Evolutionary conservation across 1,140 invertebrate genomes (phyloP), one percentile per base, ranked within the genome.

Genomic region (Cydia strobilella): DNA sequence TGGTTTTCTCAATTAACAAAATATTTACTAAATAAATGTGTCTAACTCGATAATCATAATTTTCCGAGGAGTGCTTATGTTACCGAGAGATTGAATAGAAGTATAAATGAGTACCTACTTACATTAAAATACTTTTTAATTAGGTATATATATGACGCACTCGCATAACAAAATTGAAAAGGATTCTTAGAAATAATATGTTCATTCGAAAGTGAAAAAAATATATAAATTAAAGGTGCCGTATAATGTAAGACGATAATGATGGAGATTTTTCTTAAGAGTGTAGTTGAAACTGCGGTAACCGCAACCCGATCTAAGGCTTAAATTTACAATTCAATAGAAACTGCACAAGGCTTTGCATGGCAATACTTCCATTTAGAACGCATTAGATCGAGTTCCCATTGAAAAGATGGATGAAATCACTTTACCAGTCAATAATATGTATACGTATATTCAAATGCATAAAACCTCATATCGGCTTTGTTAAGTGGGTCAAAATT

Each of bases 311-410:
- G 74, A 76, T 85, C 82, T 84, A 77, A 84, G 82, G 77, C 79
- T 77, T 84, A 77, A 86, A 89, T 90, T 90, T 91, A 88, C 89
- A 91, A 91, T 91, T 91, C 89, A 90, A 91, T 91, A 86, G 87
- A 85, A 85, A 87, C 86, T 86, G 87, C 87, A 87, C 85, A 89
- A 89, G 88, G 88, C 88, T 91, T 91, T 89, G 88, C 88, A 91
- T 90, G 87, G 84, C 88, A 90, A 90, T 91, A 87, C 88, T 87
- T 89, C 86, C 85, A 86, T 89, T 89, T 91, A 81, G 80, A 79
- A 83, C 86, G 84, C 84, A 90, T 84, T 84, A 83, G 86, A 91
- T 87, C 86, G 85, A 88, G 84, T 88, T 86, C 81, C 82, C 84
- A 88, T 89, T 90, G 86, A 83, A 90, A 86, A 88, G 85, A 89